A percentile compares a stretch with the other conserved stretches of the same genome.
These are phyloP conservation scores for Thumatha senex DNA, from an alignment of 2,888 invertebrate species.

Conservation along the genomic window DNA sequence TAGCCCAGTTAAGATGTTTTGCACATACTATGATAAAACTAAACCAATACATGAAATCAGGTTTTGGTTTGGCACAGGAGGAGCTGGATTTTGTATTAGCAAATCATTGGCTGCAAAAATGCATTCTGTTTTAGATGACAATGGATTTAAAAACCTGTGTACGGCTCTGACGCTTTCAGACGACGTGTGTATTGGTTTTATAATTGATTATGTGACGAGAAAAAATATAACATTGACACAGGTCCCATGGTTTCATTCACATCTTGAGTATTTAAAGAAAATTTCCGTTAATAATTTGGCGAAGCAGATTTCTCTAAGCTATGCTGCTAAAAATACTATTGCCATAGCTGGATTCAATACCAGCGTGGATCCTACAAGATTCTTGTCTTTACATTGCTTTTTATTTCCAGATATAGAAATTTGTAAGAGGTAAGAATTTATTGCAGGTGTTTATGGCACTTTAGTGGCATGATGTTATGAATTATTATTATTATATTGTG, in stretches of 20 bases:
- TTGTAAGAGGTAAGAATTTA: background rate
- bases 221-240: background rate
- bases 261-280: conserved; percentile 1
- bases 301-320: background rate
- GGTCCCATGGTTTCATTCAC: conserved; percentile 3
- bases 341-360: background rate
- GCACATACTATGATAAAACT: background rate
- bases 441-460: no score
- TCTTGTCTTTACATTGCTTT: conserved; percentile 5
- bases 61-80: conserved; percentile 3
- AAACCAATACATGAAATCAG: background rate
- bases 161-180: background rate
- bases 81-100: background rate
- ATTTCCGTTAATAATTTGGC: background rate
- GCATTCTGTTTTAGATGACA: background rate
- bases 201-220: conserved; percentile 1
- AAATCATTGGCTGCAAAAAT: background rate
- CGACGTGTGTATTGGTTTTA: conserved; percentile 4
- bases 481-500: no score
- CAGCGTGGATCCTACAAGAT: conserved; percentile 1
- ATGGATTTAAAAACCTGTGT: background rate
- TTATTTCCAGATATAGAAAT: background rate
- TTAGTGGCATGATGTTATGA: no score
- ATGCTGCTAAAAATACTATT: background rate
- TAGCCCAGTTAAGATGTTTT: background rate